Conservation (phyloP, 2,113 vertebrate genomes). For the Verasper variegatus region DNA sequence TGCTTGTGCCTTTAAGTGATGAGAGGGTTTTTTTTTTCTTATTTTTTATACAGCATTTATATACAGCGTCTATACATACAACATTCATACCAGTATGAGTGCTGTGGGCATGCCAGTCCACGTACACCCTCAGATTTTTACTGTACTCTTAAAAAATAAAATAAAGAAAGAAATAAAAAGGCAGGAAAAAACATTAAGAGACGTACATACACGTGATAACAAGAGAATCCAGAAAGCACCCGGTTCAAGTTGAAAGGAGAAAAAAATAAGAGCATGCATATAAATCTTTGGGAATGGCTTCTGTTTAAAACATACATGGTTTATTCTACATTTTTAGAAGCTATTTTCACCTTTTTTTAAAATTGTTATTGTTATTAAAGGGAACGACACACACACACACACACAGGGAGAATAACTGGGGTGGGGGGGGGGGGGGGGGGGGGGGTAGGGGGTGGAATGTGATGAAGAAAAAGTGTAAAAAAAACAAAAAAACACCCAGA, state of each 20-base stretch:
- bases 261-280: conserved; percentile 77
- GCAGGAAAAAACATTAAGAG: conserved; percentile 52
- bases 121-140: conserved; percentile 54
- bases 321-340: conserved; percentile 80
- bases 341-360: conserved; percentile 64
- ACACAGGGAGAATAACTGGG: conserved; percentile 42
- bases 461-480: too few relatives aligned
- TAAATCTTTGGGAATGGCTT: conserved; percentile 78
- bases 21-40: conserved; percentile 45
- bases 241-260: conserved; percentile 62
- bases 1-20: conserved; percentile 83
- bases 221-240: conserved; percentile 68
- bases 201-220: conserved; percentile 65
- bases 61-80: conserved; percentile 87
- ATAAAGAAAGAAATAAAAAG: conserved; percentile 31
- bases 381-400: conserved; percentile 54
- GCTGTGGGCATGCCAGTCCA: conserved; percentile 63
- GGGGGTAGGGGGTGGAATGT: conserved; percentile 9
- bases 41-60: conserved; percentile 86
- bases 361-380: neutral
- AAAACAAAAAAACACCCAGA: conserved; percentile 11
- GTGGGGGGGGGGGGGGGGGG: conserved; percentile 45
- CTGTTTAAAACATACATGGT: conserved; percentile 77
- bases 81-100: conserved; percentile 80
- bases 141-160: conserved; percentile 57